Percentiles rank a stretch among this genome's conserved stretches.
Conservation (phyloP, 2,888 invertebrate genomes). For the Ormyrus pomaceus region DNA sequence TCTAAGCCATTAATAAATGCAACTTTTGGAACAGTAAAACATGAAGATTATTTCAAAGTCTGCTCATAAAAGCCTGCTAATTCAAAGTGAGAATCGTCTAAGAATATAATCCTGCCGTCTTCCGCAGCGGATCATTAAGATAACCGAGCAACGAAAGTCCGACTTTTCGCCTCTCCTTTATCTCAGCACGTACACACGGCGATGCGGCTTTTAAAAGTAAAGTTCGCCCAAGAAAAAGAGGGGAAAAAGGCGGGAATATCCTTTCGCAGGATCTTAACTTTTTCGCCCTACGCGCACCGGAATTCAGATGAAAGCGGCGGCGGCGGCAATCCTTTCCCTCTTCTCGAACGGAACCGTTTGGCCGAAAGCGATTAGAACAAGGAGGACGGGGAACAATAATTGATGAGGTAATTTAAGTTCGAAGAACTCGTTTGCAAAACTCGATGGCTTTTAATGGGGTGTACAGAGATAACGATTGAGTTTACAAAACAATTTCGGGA, state of each 20-base stretch:
- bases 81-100: no score
- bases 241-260: constrained; percentile 24
- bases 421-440: constrained; percentile 16
- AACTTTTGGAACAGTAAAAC: no score
- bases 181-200: neutral
- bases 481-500: neutral
- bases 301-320: constrained; percentile 31
- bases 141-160: no score
- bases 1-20: no score
- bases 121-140: no score
- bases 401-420: constrained; percentile 50
- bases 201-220: constrained; percentile 45
- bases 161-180: neutral
- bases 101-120: no score
- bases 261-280: constrained; percentile 12
- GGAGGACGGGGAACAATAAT: constrained; percentile 24
- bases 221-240: constrained; percentile 18
- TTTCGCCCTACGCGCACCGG: neutral
- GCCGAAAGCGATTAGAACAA: constrained; percentile 20
- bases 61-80: no score
- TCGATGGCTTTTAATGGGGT: constrained; percentile 16
- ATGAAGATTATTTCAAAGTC: no score
- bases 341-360: neutral
- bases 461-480: neutral
- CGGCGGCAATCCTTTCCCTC: neutral